Conservation (phyloP, 2,888 invertebrate species). For the Lottia gigantea region DNA sequence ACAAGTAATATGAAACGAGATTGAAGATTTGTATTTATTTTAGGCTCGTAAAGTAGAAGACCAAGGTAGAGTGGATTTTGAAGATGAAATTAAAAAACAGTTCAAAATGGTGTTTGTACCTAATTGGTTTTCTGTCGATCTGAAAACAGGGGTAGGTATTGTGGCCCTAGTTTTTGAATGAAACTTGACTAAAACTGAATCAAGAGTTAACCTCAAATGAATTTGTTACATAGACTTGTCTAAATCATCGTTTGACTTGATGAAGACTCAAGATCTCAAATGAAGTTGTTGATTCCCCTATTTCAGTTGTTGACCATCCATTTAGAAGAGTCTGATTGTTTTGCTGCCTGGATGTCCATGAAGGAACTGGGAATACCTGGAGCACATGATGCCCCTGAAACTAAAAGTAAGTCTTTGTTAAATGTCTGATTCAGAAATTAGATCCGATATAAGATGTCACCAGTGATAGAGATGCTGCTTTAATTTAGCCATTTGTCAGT, state of each 20-base stretch:
- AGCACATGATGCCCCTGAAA: slow-evolving; percentile 76
- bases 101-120: slow-evolving; percentile 96
- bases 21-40: slow-evolving; percentile 25
- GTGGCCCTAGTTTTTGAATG: too few species aligned
- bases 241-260: too few species aligned
- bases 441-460: too few species aligned
- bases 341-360: slow-evolving; percentile 98
- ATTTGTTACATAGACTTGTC: too few species aligned
- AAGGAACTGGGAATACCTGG: slow-evolving; percentile 89
- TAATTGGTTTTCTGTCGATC: slow-evolving; percentile 98
- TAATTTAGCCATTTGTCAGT: too few species aligned
- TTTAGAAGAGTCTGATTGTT: slow-evolving; percentile 96
- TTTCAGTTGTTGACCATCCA: slow-evolving; percentile 94
- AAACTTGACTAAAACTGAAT: too few species aligned
- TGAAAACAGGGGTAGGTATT: slow-evolving; percentile 90
- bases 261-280: too few species aligned
- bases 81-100: slow-evolving; percentile 90
- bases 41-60: slow-evolving; percentile 87
- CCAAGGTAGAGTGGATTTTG: slow-evolving; percentile 87
- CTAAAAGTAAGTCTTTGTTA: slow-evolving; percentile 74
- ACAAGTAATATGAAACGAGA: too few species aligned
- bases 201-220: too few species aligned
- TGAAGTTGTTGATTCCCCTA: too few species aligned
- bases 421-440: background rate
- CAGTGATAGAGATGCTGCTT: too few species aligned